These are phyloP conservation scores for Blastomussa wellsi DNA, from an alignment of 92 coral and sea anemone species.

Conservation along the genomic window DNA sequence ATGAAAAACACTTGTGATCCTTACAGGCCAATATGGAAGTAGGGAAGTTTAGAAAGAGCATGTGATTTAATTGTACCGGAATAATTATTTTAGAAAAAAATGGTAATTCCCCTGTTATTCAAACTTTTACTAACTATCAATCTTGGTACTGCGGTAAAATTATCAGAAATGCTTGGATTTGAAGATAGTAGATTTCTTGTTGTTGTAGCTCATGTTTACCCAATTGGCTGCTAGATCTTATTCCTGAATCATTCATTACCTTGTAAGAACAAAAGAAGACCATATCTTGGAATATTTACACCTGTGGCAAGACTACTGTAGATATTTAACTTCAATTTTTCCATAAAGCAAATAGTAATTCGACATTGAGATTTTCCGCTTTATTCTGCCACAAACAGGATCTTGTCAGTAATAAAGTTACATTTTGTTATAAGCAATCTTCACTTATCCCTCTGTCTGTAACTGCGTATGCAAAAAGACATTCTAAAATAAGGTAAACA, in stretches of 20 bases:
- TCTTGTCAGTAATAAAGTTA: background rate
- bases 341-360: background rate
- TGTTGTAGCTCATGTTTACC: background rate
- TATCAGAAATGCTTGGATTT: constrained; percentile 3
- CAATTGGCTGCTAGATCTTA: background rate
- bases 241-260: constrained; percentile 8
- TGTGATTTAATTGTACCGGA: background rate
- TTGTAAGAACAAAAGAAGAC: background rate
- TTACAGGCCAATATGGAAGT: background rate
- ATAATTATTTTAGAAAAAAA: background rate
- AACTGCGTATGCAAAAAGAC: no score
- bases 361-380: background rate
- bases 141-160: background rate
- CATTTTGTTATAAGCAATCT: background rate
- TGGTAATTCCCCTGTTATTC: background rate
- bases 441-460: background rate
- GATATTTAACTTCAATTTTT: background rate
- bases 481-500: background rate
- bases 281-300: background rate
- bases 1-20: background rate
- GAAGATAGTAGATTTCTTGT: background rate
- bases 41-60: background rate
- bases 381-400: background rate
- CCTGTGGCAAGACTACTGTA: background rate
- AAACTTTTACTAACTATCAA: background rate